A percentile compares a stretch with the other conserved stretches of the same genome.
Evolutionary conservation across 2,888 invertebrate species (phyloP).

Genomic region (Ramazzottius varieornatus): DNA sequence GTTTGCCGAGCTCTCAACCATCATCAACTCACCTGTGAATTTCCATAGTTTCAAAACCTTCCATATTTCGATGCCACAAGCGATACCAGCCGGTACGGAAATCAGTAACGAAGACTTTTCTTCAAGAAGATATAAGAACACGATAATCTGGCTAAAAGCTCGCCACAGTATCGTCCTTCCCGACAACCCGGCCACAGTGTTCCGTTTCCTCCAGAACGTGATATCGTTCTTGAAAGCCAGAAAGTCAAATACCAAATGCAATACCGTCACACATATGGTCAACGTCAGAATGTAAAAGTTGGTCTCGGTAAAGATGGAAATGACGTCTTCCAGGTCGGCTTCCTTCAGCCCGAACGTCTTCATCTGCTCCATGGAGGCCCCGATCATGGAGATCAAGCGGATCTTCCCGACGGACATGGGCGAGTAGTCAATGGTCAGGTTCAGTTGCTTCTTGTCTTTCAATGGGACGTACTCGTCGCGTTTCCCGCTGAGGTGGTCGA

Average conservation of each 20-base stretch:
- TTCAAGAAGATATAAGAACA: conserved; percentile 71
- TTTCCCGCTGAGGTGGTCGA: conserved; percentile 49
- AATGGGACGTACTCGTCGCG: conserved; percentile 9
- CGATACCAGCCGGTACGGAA: conserved; percentile 55
- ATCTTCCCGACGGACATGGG: conserved; percentile 49
- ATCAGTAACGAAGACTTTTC: conserved; percentile 71
- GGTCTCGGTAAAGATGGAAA: conserved; percentile 73
- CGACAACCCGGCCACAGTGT: conserved; percentile 60
- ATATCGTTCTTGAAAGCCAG: conserved; percentile 94
- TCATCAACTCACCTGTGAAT: not conserved
- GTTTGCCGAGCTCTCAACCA: too few species aligned
- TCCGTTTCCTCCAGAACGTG: conserved; percentile 63
- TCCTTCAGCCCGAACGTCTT: conserved; percentile 1
- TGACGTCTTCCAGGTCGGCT: not conserved
- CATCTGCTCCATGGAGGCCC: not conserved
- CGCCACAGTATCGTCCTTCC: conserved; percentile 33
- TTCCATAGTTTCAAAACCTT: conserved; percentile 33
- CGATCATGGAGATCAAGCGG: conserved; percentile 2
- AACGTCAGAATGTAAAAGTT: conserved; percentile 38
- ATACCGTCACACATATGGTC: conserved; percentile 26
- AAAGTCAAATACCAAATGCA: conserved; percentile 74
- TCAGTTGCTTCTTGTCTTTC: conserved; percentile 29
- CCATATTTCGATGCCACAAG: conserved; percentile 74
- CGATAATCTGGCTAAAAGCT: conserved; percentile 35
- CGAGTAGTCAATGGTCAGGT: conserved; percentile 40